phyloP scores from a whole-genome alignment of 2,113 vertebrate genomes.

The Nibea coibor region DNA sequence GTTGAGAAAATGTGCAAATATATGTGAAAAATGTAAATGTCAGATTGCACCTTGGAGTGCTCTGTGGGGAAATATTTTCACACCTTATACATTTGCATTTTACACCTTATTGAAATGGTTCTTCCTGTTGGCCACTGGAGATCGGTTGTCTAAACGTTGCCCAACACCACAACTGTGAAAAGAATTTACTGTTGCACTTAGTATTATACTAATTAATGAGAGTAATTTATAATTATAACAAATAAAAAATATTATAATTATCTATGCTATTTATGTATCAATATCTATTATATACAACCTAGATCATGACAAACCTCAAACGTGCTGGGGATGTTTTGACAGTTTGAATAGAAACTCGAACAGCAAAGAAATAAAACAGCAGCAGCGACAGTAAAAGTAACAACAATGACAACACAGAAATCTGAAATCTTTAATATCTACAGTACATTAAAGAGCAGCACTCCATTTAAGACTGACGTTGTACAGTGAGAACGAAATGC shows the following conservation, averaged over 20 bases:
- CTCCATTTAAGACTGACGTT: neutral
- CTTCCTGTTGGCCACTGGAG: neutral
- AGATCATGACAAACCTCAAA: neutral
- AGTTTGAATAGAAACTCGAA: neutral
- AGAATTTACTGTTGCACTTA: neutral
- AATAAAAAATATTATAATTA: too few relatives aligned
- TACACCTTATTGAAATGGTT: neutral
- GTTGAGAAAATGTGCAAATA: constrained; percentile 31
- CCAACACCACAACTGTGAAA: neutral
- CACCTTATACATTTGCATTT: constrained; percentile 28
- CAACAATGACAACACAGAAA: neutral
- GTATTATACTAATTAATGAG: too few relatives aligned
- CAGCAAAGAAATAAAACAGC: neutral
- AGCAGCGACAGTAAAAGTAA: neutral
- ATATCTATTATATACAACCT: neutral
- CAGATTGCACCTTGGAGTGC: constrained; percentile 3
- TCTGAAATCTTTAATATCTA: neutral
- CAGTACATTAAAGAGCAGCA: neutral
- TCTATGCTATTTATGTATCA: too few relatives aligned
- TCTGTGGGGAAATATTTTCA: constrained; percentile 31
- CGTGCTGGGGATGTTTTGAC: neutral
- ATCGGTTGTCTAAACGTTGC: neutral
- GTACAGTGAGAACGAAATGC: neutral
- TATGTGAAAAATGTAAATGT: constrained; percentile 29
- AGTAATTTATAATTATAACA: too few relatives aligned